Evolutionary conservation across 2,888 invertebrate species (phyloP).

Genomic region (Lottia scabra): DNA sequence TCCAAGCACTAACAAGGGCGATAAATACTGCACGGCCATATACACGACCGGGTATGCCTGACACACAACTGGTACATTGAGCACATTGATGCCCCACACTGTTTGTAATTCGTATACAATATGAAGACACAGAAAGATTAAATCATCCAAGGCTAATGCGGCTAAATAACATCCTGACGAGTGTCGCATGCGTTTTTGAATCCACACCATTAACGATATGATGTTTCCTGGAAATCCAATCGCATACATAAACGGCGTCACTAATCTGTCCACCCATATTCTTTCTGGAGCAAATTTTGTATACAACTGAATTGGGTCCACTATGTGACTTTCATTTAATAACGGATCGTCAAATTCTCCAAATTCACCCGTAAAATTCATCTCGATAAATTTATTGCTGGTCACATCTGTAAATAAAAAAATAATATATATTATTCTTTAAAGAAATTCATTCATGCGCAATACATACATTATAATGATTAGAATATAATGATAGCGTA

Average conservation of each 20-base stretch:
- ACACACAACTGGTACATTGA: constrained; percentile 61
- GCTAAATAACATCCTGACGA: constrained; percentile 68
- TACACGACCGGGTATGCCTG: constrained; percentile 62
- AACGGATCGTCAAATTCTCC: too few species aligned
- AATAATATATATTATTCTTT: too few species aligned
- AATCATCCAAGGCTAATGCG: constrained; percentile 64
- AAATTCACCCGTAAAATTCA: too few species aligned
- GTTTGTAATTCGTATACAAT: constrained; percentile 60
- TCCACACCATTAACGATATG: constrained; percentile 66
- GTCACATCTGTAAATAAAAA: too few species aligned
- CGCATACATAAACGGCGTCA: constrained; percentile 62
- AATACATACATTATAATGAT: too few species aligned
- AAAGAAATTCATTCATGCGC: too few species aligned
- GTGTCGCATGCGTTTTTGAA: constrained; percentile 65
- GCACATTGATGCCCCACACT: constrained; percentile 51
- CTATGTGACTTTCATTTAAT: background rate
- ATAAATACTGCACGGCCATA: constrained; percentile 63
- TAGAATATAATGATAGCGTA: too few species aligned
- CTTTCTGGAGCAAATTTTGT: constrained; percentile 12
- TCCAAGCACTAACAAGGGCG: constrained; percentile 64
- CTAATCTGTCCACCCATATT: constrained; percentile 49
- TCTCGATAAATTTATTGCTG: too few species aligned
- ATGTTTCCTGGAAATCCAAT: constrained; percentile 68
- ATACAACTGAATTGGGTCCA: background rate
- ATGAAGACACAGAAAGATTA: constrained; percentile 62